These are phyloP conservation scores for Hypsibius dujardini DNA, from an alignment of 1,140 invertebrate genomes.

Conservation along the genomic window DNA sequence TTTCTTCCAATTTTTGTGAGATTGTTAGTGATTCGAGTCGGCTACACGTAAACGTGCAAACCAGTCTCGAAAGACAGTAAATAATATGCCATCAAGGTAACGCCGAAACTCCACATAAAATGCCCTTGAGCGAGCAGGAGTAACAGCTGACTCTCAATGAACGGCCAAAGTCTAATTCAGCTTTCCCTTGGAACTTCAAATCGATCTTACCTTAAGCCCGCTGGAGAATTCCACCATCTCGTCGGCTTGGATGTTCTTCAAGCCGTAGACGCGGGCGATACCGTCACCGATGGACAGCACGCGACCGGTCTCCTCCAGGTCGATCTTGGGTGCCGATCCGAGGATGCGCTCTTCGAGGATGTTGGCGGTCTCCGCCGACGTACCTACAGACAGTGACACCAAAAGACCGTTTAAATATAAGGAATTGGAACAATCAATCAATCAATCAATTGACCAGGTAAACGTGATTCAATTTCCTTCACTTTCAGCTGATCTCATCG, in stretches of 20 bases:
- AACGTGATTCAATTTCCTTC: neutral
- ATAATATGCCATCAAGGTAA: too few relatives aligned
- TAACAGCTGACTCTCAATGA: too few relatives aligned
- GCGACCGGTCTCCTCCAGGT: conserved; percentile 94
- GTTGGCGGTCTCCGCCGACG: conserved; percentile 68
- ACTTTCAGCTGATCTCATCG: neutral
- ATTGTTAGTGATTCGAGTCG: too few relatives aligned
- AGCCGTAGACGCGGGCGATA: conserved; percentile 99
- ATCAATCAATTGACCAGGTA: too few relatives aligned
- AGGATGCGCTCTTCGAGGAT: conserved; percentile 95
- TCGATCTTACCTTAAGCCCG: conserved; percentile 67
- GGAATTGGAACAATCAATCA: too few relatives aligned
- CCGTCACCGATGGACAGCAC: conserved; percentile 99
- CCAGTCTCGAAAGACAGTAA: too few relatives aligned
- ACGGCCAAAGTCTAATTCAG: too few relatives aligned
- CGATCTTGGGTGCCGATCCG: conserved; percentile 50
- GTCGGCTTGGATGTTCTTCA: conserved; percentile 99
- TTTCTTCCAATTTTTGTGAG: too few relatives aligned
- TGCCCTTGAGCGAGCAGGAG: too few relatives aligned
- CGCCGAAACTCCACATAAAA: too few relatives aligned
- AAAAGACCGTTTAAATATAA: neutral
- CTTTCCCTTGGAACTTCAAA: too few relatives aligned
- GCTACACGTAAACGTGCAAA: too few relatives aligned
- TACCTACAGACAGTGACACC: conserved; percentile 21
- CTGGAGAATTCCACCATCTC: conserved; percentile 99